A percentile compares a stretch with the other conserved stretches of the same genome.
Conservation (phyloP, 2,113 vertebrate genomes). For the Protobothrops flavoviridis region DNA sequence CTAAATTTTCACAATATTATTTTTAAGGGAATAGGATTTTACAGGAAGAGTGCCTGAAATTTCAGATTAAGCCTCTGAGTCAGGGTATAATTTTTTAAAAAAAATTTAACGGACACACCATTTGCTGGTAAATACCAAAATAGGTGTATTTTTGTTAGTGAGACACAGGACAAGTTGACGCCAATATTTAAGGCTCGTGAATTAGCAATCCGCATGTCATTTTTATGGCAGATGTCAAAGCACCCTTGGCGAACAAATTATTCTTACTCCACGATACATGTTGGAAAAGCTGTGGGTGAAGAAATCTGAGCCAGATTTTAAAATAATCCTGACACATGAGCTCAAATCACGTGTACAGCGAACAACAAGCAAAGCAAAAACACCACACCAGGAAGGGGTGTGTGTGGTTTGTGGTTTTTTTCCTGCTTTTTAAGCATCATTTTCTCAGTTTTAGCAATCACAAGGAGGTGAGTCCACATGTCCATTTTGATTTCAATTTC, state of each 20-base stretch:
- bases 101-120: not conserved
- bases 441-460: not conserved
- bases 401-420: too few species aligned
- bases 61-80: not conserved
- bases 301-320: not conserved
- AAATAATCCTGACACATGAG: constrained; percentile 2
- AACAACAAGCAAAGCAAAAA: not conserved
- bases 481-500: not conserved
- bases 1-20: not conserved
- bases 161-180: not conserved
- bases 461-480: not conserved
- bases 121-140: constrained; percentile 19
- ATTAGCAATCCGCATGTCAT: constrained; percentile 23
- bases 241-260: not conserved
- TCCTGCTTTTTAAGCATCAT: not conserved
- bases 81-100: not conserved
- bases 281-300: not conserved
- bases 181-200: constrained; percentile 9
- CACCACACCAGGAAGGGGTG: not conserved
- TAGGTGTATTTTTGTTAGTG: constrained; percentile 4
- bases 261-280: not conserved
- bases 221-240: constrained; percentile 13
- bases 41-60: not conserved
- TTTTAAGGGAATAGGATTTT: not conserved
- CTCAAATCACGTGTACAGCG: not conserved